Percentiles rank a stretch among this genome's conserved stretches.
phyloP scores from a whole-genome alignment of 2,113 vertebrate species.

The Hemiscyllium ocellatum region DNA sequence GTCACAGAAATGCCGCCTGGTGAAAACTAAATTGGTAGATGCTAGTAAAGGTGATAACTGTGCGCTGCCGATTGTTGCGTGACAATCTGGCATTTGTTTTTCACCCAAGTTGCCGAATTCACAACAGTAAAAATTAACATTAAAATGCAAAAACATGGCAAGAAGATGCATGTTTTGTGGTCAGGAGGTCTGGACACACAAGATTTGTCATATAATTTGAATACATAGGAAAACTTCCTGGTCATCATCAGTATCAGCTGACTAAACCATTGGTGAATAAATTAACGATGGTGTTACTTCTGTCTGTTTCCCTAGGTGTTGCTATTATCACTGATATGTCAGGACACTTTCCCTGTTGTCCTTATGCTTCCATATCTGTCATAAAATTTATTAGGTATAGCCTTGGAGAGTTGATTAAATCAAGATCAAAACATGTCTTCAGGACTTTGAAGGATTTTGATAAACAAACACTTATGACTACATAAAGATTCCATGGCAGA shows the following conservation, averaged over 20 bases:
- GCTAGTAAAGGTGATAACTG: background rate
- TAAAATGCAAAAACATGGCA: background rate
- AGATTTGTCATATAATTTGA: background rate
- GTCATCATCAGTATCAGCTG: background rate
- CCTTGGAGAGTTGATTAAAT: background rate
- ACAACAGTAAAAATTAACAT: background rate
- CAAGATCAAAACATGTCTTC: background rate
- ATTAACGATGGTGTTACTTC: background rate
- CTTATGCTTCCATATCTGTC: background rate
- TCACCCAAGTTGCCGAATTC: background rate
- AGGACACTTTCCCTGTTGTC: background rate
- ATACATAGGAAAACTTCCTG: background rate
- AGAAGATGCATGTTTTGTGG: background rate
- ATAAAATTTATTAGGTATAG: no score
- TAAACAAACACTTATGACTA: background rate
- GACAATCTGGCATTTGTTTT: background rate
- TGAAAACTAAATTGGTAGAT: no score
- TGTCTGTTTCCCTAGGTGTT: background rate
- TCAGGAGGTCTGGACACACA: background rate
- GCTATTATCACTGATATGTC: background rate
- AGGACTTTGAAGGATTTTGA: background rate
- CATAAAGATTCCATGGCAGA: background rate
- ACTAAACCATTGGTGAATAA: background rate
- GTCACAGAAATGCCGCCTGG: no score
- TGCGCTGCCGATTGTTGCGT: background rate